These are phyloP conservation scores for Hormiphora californensis DNA, from an alignment of 37 sponge, comb jelly and placozoan genomes.

Conservation along the genomic window DNA sequence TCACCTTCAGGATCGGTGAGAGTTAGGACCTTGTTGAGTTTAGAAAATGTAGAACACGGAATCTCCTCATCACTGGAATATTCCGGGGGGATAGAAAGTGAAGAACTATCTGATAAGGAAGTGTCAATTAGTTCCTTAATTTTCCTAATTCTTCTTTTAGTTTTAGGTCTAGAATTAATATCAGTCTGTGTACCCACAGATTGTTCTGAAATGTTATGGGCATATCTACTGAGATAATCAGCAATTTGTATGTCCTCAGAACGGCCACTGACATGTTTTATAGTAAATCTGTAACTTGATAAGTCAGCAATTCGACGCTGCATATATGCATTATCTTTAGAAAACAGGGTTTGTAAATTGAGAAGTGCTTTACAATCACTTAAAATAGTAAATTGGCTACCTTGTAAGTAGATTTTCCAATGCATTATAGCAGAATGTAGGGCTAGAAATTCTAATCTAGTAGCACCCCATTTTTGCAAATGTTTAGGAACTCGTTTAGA, in stretches of 20 bases:
- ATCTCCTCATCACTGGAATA: neutral
- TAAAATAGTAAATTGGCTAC: neutral
- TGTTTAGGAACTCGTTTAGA: neutral
- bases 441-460: neutral
- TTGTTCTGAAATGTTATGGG: too few relatives aligned
- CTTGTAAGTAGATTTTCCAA: slow-evolving; percentile 8
- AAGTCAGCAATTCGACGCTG: neutral
- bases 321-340: slow-evolving; percentile 20
- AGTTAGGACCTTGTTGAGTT: too few relatives aligned
- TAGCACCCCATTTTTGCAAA: neutral
- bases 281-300: slow-evolving; percentile 1
- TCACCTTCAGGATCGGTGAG: too few relatives aligned
- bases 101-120: too few relatives aligned
- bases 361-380: slow-evolving; percentile 25
- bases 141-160: too few relatives aligned
- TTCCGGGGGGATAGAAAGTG: neutral
- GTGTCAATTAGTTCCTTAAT: too few relatives aligned
- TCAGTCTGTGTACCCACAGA: neutral
- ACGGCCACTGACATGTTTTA: neutral
- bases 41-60: too few relatives aligned
- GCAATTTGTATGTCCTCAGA: slow-evolving; percentile 22
- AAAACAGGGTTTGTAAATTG: neutral
- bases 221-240: slow-evolving; percentile 31
- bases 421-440: neutral
- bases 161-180: too few relatives aligned